phyloP scores from a whole-genome alignment of 1,140 invertebrate species.

The Formica exsecta region DNA sequence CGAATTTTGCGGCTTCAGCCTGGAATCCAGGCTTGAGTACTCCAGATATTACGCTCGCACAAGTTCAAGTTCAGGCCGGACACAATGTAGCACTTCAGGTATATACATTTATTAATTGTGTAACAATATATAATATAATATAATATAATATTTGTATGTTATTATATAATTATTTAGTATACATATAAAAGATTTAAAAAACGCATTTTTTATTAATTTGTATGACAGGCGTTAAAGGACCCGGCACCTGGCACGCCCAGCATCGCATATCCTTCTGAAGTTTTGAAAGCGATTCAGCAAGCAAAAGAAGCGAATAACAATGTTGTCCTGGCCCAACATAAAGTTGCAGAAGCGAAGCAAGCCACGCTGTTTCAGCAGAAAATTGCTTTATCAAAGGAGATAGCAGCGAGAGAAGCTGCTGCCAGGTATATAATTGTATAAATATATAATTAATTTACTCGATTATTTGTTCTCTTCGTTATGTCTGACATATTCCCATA shows the following conservation, averaged over 20 bases:
- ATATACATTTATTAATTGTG: conserved; percentile 14
- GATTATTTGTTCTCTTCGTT: not conserved
- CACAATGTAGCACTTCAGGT: conserved; percentile 84
- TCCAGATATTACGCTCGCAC: conserved; percentile 81
- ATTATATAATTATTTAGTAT: not conserved
- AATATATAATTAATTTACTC: conserved; percentile 28
- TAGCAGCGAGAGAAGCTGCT: conserved; percentile 81
- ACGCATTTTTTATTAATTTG: not conserved
- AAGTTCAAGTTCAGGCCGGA: conserved; percentile 83
- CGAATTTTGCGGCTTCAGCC: conserved; percentile 60
- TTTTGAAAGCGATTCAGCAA: conserved; percentile 82
- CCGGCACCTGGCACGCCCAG: conserved; percentile 78
- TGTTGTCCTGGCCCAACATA: conserved; percentile 82
- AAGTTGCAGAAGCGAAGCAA: conserved; percentile 83
- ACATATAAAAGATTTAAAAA: conserved; percentile 19
- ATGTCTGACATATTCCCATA: not conserved
- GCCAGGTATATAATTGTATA: conserved; percentile 74
- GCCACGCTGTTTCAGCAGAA: conserved; percentile 83
- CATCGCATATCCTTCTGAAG: conserved; percentile 83
- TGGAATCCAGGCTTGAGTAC: conserved; percentile 74
- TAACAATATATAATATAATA: no score
- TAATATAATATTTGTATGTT: no score
- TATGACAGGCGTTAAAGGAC: conserved; percentile 78
- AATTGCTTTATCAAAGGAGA: conserved; percentile 83
- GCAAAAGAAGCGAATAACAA: conserved; percentile 85